A percentile compares a stretch with the other conserved stretches of the same genome.
These are phyloP conservation scores for Pitta sordida DNA, from an alignment of 2,113 vertebrate genomes.

Conservation along the genomic window DNA sequence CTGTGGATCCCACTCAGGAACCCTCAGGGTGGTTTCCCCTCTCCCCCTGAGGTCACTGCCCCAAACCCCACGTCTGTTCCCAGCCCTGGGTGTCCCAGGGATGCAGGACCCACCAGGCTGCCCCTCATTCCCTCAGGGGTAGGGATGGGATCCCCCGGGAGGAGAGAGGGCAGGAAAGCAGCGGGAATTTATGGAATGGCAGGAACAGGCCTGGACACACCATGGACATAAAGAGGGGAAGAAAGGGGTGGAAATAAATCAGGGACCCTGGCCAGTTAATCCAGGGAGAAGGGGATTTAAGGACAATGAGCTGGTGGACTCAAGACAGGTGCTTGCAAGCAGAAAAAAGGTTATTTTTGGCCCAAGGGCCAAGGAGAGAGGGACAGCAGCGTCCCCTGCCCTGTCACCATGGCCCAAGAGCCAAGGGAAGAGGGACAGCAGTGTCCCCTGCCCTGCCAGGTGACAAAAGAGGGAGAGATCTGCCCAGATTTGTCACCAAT, in stretches of 20 bases:
- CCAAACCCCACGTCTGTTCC: background rate
- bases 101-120: no score
- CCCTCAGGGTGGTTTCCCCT: background rate
- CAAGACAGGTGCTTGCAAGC: no score
- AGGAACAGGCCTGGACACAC: background rate
- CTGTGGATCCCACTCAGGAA: background rate
- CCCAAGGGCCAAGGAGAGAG: no score
- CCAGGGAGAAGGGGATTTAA: no score
- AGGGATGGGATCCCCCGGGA: background rate
- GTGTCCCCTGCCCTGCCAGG: no score
- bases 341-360: no score
- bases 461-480: no score
- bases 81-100: background rate
- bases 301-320: background rate
- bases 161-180: background rate
- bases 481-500: no score
- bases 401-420: no score
- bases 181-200: background rate
- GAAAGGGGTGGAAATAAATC: background rate
- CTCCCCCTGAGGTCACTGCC: fast-evolving
- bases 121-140: background rate
- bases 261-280: no score
- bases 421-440: no score
- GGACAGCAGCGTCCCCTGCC: no score
- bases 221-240: background rate